Base-by-base conservation (phyloP, 2,113 vertebrate genomes). In the Silurus asotus region DNA sequence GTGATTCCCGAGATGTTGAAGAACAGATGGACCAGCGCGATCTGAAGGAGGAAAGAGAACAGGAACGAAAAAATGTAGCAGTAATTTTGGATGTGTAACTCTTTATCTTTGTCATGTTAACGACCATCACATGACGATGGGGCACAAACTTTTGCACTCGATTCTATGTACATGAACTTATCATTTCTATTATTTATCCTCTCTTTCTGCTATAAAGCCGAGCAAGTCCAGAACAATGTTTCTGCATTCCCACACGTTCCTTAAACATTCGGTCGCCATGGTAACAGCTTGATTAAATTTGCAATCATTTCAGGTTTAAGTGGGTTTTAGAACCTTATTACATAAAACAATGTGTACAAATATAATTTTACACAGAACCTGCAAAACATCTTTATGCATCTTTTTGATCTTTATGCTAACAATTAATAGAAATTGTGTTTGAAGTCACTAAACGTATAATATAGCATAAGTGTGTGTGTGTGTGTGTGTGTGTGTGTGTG, bases 1-100 rank as follows among this genome's bases (percentile, higher is more conserved):
- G 97, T 0, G 89, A 99, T 98, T 80, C 98, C 98, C 0, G 97
- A 96, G 88, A 99, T 72, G 89, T 99, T 99, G 94, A 99, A 99
- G 93, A 99, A 96, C 88, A 99, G 97, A 93, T 99, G 98, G 87
- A 97, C 98, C 51, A 99, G 93, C 37, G 98, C 96, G 83, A 99
- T 97, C 98, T 99, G 94, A 37, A n/a, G 94, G 95, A 28, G 25
- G 37, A 37, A 37, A 89, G 2, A 83, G 61, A 53, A 76, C 72
- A 72, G 69, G 2, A 74, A 74, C 19, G 11, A 51, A 25, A 77
- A 25, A 23, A 4, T 53, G 51, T n/a, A 51, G 8, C 48, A 20
- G 8, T 49, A 6, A 62, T 23, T n/a, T 64, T 23, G 8, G 2
- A 75, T 53, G 8, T 20, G 6, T 70, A 45, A 15, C 37, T 48